phyloP scores from a whole-genome alignment of 2,113 vertebrate species.

The Pipra filicauda region DNA sequence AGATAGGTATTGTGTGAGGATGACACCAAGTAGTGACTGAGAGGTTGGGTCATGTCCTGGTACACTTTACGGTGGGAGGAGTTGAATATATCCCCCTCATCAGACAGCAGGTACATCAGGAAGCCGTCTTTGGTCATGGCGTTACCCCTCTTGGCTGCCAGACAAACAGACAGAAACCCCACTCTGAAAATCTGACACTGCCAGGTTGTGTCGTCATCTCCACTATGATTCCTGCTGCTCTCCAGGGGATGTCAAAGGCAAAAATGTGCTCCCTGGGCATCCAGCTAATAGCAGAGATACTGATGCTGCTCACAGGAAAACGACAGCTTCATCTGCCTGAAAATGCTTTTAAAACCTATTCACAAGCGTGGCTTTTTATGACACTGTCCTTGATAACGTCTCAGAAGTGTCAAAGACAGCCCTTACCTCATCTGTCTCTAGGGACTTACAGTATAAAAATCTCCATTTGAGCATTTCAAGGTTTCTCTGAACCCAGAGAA shows the following conservation, averaged over 20 bases:
- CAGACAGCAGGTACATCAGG: slow-evolving; percentile 86
- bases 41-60: slow-evolving; percentile 94
- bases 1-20: slow-evolving; percentile 98
- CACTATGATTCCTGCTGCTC: background rate
- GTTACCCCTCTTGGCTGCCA: slow-evolving; percentile 80
- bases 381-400: background rate
- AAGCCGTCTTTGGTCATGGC: slow-evolving; percentile 94
- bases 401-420: background rate
- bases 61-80: slow-evolving; percentile 79
- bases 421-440: background rate
- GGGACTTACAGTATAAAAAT: background rate
- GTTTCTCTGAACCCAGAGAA: background rate
- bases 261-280: background rate
- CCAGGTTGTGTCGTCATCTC: background rate
- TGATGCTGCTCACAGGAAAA: background rate
- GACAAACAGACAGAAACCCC: background rate
- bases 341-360: background rate
- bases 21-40: slow-evolving; percentile 93
- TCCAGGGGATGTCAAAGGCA: background rate
- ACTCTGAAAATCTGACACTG: background rate
- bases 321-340: background rate
- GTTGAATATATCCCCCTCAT: slow-evolving; percentile 83
- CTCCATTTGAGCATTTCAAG: background rate
- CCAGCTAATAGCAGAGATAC: background rate
- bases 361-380: background rate